Conservation (phyloP, 1,140 invertebrate genomes). For the Ephestia elutella region DNA sequence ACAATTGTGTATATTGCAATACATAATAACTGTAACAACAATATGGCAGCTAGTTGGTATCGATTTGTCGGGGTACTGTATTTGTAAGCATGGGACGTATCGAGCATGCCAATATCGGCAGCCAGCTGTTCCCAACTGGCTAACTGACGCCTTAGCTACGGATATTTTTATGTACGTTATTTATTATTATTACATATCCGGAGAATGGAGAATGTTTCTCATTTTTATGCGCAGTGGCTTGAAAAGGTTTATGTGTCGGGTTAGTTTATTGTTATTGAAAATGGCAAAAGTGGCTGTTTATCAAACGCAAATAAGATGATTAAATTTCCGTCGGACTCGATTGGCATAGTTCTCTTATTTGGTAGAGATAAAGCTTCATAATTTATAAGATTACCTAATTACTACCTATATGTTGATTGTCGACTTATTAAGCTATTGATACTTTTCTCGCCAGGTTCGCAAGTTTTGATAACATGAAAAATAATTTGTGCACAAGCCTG, state of each 20-base stretch:
- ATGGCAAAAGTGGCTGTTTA: not conserved
- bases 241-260: constrained; percentile 1
- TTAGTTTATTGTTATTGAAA: constrained; percentile 3
- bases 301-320: not conserved
- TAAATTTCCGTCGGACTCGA: too few species aligned
- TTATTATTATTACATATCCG: constrained; percentile 11
- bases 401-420: too few species aligned
- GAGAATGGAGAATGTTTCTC: constrained; percentile 2
- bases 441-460: too few species aligned
- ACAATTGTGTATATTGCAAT: constrained; percentile 6
- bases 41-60: constrained; percentile 27
- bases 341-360: too few species aligned
- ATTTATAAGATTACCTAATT: too few species aligned
- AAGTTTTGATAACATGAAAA: too few species aligned
- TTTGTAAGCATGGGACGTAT: constrained; percentile 45
- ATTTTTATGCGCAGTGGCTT: not conserved
- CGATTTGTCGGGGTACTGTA: constrained; percentile 43
- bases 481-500: too few species aligned
- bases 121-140: constrained; percentile 25
- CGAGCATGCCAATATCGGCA: constrained; percentile 32
- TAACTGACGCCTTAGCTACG: constrained; percentile 25
- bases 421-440: too few species aligned
- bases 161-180: constrained; percentile 11
- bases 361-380: too few species aligned
- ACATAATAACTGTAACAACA: constrained; percentile 7